phyloP scores from a whole-genome alignment of 2,113 vertebrate genomes.

The Sceloporus undulatus region DNA sequence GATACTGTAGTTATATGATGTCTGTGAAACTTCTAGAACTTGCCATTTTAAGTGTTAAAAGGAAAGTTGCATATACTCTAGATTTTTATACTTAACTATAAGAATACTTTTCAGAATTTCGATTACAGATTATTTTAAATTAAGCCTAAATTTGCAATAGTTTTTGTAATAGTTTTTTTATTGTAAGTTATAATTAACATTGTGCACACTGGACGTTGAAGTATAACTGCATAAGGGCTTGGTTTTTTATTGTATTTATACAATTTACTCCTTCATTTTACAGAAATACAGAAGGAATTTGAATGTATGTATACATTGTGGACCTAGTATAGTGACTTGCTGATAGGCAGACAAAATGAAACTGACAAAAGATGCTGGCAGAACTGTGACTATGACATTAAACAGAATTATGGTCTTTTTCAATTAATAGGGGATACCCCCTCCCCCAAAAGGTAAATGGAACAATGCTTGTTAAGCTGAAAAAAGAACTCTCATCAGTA shows the following conservation, averaged over 20 bases:
- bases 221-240: neutral
- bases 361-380: slow-evolving; percentile 59
- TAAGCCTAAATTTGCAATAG: neutral
- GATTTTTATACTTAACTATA: neutral
- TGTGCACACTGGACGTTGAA: neutral
- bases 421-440: neutral
- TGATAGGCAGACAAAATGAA: slow-evolving; percentile 13
- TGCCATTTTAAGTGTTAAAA: neutral
- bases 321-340: slow-evolving; percentile 25
- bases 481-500: neutral
- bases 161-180: too few relatives aligned
- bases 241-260: neutral
- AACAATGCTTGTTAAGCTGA: neutral
- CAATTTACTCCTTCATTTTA: neutral
- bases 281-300: slow-evolving; percentile 22
- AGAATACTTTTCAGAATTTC: neutral
- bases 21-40: neutral
- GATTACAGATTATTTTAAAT: neutral
- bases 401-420: slow-evolving; percentile 51
- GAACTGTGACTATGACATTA: slow-evolving; percentile 55
- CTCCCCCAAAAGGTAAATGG: neutral
- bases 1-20: neutral
- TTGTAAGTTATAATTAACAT: neutral
- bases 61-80: neutral
- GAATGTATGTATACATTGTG: slow-evolving; percentile 19